phyloP scores from a whole-genome alignment of 2,113 vertebrate species.

The Myotis brandtii region DNA sequence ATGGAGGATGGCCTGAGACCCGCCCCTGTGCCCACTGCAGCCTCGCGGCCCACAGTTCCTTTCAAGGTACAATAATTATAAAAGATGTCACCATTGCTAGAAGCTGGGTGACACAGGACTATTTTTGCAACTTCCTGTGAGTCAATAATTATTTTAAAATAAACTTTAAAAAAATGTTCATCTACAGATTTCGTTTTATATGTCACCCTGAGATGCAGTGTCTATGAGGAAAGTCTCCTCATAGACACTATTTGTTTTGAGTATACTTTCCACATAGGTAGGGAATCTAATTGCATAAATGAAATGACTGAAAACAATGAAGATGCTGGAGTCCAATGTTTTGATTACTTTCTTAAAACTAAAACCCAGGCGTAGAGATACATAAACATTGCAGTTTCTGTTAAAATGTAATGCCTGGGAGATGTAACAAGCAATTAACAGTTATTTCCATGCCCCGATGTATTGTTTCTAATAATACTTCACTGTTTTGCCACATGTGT shows the following conservation, averaged over 20 bases:
- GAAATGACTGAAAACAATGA: background rate
- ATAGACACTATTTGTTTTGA: background rate
- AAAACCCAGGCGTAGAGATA: background rate
- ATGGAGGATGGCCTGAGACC: too few species aligned
- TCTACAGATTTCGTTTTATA: background rate
- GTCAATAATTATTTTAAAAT: background rate
- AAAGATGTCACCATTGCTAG: background rate
- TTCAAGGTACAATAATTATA: too few species aligned
- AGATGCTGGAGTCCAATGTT: background rate
- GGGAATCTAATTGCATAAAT: background rate
- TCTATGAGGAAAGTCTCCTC: background rate
- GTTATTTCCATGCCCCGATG: background rate
- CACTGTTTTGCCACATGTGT: background rate
- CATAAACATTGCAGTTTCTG: background rate
- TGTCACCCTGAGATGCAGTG: background rate
- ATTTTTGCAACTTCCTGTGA: background rate
- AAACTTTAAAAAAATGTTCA: background rate
- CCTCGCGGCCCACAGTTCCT: too few species aligned
- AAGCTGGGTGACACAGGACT: background rate
- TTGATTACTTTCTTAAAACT: background rate
- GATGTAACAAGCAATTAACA: background rate
- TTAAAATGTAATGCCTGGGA: background rate
- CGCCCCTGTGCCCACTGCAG: too few species aligned
- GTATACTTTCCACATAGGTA: background rate
- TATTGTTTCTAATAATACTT: background rate